Base-by-base conservation (phyloP, 2,888 invertebrate species). In the Pristionchus arcanus region DNA sequence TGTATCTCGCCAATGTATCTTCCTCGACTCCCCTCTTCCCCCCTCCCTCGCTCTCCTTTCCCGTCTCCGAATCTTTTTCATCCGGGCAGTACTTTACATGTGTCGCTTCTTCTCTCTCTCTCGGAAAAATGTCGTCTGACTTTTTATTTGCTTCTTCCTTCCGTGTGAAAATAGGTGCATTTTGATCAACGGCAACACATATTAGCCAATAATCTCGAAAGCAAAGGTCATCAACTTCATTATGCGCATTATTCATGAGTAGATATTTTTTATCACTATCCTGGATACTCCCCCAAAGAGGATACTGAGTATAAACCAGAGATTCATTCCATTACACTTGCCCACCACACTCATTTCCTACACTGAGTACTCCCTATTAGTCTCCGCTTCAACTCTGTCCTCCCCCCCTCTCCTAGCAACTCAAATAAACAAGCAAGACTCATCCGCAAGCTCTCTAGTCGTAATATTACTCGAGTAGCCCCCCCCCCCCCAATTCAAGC, bases 51-150 rank as follows among this genome's bases (percentile, higher is more conserved):
- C 42, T 42, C 16, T 25, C 63, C 63, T 63, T 63, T 63, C 25
- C 63, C 63, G 63, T 63, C 63, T 25, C 37, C 74, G 74, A 74
- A 74, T 74, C 74, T 74, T 74, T 74, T 74, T 74, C 74, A 74
- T 74, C 74, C 74, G 71, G 37, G 37, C 31, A 68, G 63, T 42
- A 74, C 37, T 74, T 74, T 37, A 21, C 34, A 34, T 74, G 68
- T 68, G 37, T 74, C 37, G 21, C 74, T 37, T 74, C 25, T 37
- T 74, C 37, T 74, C 37, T 34, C 19, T 74, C 21, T 25, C 7
- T 37, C 9, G 31, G 15, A 4, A 13, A 68, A 31, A 7, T 31
- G 31, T 1, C 28, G 2, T 13, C 31, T 2, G 9, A 68, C 68
- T 55, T 55, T 55, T 55, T 55, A 19, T 55, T 55, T 42, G 42